Evolutionary conservation across 2,888 invertebrate species (phyloP), one percentile per base, ranked within the genome.

Genomic region (Thymelicus lineola): DNA sequence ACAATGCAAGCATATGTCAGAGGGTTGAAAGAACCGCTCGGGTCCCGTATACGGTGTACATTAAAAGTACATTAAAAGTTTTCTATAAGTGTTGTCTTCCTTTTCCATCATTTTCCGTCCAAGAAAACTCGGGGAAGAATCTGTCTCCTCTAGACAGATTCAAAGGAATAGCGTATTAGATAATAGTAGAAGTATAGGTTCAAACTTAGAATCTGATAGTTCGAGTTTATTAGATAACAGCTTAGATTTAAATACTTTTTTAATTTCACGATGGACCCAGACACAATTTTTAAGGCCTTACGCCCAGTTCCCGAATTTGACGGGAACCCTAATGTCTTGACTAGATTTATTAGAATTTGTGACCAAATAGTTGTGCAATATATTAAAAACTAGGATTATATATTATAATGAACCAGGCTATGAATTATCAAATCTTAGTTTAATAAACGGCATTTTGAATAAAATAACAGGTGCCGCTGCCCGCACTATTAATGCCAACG

Each of bases 221-320:
- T 55, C 61, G 45, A 38, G 38, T 36, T 50, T 6, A 53, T 67
- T 65, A 57, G 36, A 38, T 15, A 5, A 15, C 6, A 48, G 48
- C 15, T 4, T 15, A 48, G 48, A 48, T 48, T 48, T 48, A 48
- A 15, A 48, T n/a, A n/a, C n/a, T n/a, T n/a, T 46, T 6, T 36
- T 36, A 36, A 36, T 36, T 36, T 36, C 4, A 36, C 4, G 4
- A 36, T 36, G 36, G 68, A 68, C 7, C 68, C 61, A 14, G 67
- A 70, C 7, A 57, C 58, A 0, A 67, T 71, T 38, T 71, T 66
- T 20, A 72, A 74, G 57, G 68, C 73, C 12, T 57, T 72, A 7
- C 63, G 71, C 38, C 14, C 68, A 28, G 71, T 78, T 1, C 96
- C 94, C 95, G 90, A 87, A 95, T 96, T 78, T 95, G 91, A 46